phyloP scores from a whole-genome alignment of 2,113 vertebrate genomes.

The Pelusios castaneus region DNA sequence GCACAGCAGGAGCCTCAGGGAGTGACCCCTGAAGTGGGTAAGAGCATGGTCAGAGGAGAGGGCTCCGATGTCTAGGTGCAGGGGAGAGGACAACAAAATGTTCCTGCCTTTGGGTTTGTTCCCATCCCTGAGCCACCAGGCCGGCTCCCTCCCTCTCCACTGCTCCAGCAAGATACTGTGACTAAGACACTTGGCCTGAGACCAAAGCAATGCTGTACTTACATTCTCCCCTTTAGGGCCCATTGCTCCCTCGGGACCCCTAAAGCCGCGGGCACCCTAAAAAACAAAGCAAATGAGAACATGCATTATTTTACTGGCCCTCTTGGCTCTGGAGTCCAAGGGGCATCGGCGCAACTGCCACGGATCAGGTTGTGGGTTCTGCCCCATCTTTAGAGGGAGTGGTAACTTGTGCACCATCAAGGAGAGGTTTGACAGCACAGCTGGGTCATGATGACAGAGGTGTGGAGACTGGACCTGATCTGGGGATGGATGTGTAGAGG shows the following conservation, averaged over 20 bases:
- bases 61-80: not conserved
- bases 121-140: not conserved
- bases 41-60: not conserved
- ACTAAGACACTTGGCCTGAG: not conserved
- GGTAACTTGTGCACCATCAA: not conserved
- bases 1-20: not conserved
- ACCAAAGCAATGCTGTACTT: conserved; percentile 62
- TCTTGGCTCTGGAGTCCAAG: not conserved
- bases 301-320: rapidly evolving
- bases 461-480: not conserved
- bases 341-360: not conserved
- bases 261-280: conserved; percentile 87
- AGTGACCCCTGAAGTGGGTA: not conserved
- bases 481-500: too few species aligned
- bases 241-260: conserved; percentile 87
- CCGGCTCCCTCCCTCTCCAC: not conserved
- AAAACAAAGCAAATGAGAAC: conserved; percentile 35
- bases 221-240: conserved; percentile 94
- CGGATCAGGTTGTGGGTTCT: not conserved
- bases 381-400: not conserved
- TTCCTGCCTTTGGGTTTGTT: not conserved
- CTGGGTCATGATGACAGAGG: not conserved
- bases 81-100: not conserved
- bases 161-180: too few species aligned
- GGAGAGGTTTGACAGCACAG: not conserved